Evolutionary conservation across 2,113 vertebrate species (phyloP).

Genomic region (Nothoprocta pentlandii): DNA sequence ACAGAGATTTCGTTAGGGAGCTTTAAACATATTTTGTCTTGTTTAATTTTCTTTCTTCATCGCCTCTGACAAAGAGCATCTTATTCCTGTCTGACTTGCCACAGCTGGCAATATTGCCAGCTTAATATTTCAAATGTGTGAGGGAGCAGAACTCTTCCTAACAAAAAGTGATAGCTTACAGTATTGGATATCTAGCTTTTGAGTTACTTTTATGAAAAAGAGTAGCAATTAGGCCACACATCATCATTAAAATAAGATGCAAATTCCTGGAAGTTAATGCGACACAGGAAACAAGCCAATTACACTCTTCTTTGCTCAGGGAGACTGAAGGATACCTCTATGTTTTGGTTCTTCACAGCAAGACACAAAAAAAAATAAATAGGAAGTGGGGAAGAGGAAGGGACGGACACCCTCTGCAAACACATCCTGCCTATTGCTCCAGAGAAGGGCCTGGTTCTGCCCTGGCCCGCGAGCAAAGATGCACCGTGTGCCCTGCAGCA

Average conservation of each 20-base stretch:
- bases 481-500: background rate
- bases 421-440: background rate
- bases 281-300: background rate
- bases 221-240: background rate
- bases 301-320: background rate
- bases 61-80: background rate
- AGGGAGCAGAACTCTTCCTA: background rate
- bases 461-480: background rate
- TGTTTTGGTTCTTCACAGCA: background rate
- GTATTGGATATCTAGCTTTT: background rate
- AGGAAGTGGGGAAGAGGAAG: fast-evolving
- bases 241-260: background rate
- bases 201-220: background rate
- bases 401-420: background rate
- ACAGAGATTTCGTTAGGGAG: fast-evolving
- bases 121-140: background rate
- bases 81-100: background rate
- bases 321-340: background rate
- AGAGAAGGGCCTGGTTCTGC: background rate
- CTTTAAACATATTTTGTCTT: background rate
- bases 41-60: background rate
- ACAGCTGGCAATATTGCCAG: background rate
- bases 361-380: background rate
- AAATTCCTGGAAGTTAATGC: background rate
- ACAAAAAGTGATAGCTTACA: background rate